phyloP scores from a whole-genome alignment of 2,797 vertebrate genomes.

The Pangasius djambal region DNA sequence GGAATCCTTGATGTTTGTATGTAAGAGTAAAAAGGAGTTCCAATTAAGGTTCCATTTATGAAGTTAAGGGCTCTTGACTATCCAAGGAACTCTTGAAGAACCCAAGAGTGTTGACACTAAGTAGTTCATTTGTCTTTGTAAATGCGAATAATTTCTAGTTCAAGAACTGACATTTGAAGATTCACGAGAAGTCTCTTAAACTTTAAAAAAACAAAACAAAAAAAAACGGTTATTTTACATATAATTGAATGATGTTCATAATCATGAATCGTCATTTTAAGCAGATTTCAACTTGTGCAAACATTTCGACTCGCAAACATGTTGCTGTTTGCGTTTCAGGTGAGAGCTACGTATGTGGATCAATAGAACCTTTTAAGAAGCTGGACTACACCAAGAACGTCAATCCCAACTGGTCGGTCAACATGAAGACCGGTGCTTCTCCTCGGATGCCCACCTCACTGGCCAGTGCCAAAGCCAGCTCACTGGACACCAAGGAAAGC shows the following conservation, averaged over 20 bases:
- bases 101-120: not conserved
- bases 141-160: not conserved
- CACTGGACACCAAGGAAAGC: conserved; percentile 81
- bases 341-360: conserved; percentile 96
- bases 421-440: conserved; percentile 78
- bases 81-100: not conserved
- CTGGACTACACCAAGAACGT: conserved; percentile 97
- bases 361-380: conserved; percentile 93
- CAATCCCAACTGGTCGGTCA: conserved; percentile 96
- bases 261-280: not conserved
- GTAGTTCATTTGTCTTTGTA: not conserved
- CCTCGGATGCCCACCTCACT: conserved; percentile 82
- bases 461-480: conserved; percentile 79
- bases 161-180: not conserved
- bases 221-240: not conserved
- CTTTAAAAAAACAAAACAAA: not conserved
- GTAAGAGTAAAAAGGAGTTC: not conserved
- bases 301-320: not conserved
- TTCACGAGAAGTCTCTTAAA: not conserved
- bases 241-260: not conserved
- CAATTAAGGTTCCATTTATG: not conserved
- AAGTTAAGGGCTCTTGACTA: not conserved
- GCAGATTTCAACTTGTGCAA: not conserved
- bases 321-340: conserved; percentile 69
- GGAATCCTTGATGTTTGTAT: not conserved